Evolutionary conservation across 2,888 invertebrate species (phyloP).

Genomic region (Liposcelis brunnea): DNA sequence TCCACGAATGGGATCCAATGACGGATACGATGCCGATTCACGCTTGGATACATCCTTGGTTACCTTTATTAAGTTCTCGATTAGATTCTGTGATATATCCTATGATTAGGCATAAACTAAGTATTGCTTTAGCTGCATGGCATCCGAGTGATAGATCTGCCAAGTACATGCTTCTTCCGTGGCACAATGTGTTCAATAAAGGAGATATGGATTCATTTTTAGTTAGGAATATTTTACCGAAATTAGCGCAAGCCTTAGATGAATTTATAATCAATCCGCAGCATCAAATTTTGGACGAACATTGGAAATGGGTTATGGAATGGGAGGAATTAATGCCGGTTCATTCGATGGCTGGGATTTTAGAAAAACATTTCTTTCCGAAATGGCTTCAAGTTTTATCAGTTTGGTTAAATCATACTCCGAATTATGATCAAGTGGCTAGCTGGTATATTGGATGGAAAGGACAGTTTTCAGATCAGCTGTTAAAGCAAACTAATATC

Average conservation of each 20-base stretch:
- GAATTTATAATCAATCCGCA: slow-evolving; percentile 53
- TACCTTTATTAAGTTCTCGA: slow-evolving; percentile 51
- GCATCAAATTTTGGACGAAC: slow-evolving; percentile 52
- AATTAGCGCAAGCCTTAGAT: slow-evolving; percentile 45
- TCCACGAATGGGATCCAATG: slow-evolving; percentile 86
- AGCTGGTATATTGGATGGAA: slow-evolving; percentile 64
- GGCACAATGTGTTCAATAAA: slow-evolving; percentile 59
- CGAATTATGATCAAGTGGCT: slow-evolving; percentile 78
- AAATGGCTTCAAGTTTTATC: slow-evolving; percentile 75
- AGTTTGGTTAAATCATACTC: slow-evolving; percentile 80
- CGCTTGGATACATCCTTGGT: slow-evolving; percentile 95
- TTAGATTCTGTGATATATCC: slow-evolving; percentile 49
- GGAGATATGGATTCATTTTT: slow-evolving; percentile 66
- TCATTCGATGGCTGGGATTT: slow-evolving; percentile 55
- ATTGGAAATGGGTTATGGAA: slow-evolving; percentile 88
- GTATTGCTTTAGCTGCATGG: slow-evolving; percentile 80
- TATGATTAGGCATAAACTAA: slow-evolving; percentile 78
- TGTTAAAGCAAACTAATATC: slow-evolving; percentile 35
- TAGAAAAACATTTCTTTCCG: slow-evolving; percentile 83
- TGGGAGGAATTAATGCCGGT: slow-evolving; percentile 78
- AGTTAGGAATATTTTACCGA: slow-evolving; percentile 74
- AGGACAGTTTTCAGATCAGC: slow-evolving; percentile 29
- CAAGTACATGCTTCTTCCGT: slow-evolving; percentile 76
- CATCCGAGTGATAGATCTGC: slow-evolving; percentile 91
- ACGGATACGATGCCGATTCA: slow-evolving; percentile 91